phyloP scores from a whole-genome alignment of 2,797 vertebrate species.

The Chrysocyon brachyurus region DNA sequence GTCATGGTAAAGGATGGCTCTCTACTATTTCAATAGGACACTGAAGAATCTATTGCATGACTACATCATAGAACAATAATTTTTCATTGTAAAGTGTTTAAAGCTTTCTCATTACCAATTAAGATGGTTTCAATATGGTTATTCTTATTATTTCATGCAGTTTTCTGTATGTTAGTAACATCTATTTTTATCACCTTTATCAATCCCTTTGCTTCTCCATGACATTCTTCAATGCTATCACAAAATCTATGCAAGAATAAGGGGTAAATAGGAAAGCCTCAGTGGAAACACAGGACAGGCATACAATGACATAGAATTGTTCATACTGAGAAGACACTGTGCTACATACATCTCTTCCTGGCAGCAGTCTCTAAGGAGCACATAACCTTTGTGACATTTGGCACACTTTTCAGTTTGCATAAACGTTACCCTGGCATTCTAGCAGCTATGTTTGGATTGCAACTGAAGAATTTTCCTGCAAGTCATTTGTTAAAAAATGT shows the following conservation, averaged over 20 bases:
- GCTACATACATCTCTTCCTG: neutral
- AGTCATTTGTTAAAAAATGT: slow-evolving; percentile 28
- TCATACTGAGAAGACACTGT: neutral
- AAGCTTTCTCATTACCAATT: neutral
- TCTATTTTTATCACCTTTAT: neutral
- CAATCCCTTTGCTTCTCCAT: neutral
- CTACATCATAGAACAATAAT: neutral
- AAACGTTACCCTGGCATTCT: neutral
- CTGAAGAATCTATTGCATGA: neutral
- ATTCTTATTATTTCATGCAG: neutral
- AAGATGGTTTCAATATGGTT: neutral
- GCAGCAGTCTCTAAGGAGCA: neutral
- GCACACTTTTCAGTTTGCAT: neutral
- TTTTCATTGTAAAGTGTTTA: neutral
- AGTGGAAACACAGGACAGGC: neutral
- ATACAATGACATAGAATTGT: neutral
- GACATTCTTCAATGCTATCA: neutral
- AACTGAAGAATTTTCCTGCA: neutral
- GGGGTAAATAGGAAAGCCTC: neutral
- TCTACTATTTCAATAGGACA: neutral
- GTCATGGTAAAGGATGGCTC: neutral
- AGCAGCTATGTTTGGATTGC: neutral
- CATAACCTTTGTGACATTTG: neutral
- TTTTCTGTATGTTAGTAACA: neutral
- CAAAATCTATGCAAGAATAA: neutral